Evolutionary conservation across 2,797 vertebrate species (phyloP).

Genomic region (Ceryle rudis): DNA sequence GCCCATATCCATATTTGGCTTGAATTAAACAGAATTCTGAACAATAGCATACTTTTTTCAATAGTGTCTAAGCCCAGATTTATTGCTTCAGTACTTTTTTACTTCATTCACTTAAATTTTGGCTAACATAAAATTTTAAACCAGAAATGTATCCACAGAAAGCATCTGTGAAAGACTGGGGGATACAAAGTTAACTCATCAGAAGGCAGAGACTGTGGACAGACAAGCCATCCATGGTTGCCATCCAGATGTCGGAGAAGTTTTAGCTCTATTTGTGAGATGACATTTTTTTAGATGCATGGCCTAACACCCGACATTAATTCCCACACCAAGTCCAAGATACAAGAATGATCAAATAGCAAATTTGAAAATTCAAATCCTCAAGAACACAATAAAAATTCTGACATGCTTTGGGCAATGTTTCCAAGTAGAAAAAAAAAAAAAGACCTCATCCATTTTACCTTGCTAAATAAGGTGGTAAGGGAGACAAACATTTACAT

Average conservation of each 20-base stretch:
- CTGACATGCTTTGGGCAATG: background rate
- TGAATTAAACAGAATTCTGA: background rate
- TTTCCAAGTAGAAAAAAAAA: background rate
- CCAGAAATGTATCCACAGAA: background rate
- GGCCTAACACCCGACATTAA: background rate
- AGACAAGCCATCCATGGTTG: background rate
- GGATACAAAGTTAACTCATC: background rate
- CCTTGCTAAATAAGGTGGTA: background rate
- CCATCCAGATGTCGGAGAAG: background rate
- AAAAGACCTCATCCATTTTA: background rate
- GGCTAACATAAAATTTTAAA: background rate
- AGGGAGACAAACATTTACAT: background rate
- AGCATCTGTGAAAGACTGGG: background rate
- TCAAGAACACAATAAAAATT: background rate
- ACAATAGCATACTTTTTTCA: background rate
- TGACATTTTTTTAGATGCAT: background rate
- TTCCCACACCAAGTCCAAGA: background rate
- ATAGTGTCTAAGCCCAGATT: background rate
- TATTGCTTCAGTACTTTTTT: background rate
- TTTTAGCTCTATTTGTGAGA: background rate
- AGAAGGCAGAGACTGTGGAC: background rate
- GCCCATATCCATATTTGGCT: background rate
- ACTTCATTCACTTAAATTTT: background rate
- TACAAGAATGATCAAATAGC: background rate
- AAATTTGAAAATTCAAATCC: background rate